Evolutionary conservation across 2,888 invertebrate species (phyloP), one percentile per base, ranked within the genome.

Genomic region (Scaptodrosophila latifasciaeformis): DNA sequence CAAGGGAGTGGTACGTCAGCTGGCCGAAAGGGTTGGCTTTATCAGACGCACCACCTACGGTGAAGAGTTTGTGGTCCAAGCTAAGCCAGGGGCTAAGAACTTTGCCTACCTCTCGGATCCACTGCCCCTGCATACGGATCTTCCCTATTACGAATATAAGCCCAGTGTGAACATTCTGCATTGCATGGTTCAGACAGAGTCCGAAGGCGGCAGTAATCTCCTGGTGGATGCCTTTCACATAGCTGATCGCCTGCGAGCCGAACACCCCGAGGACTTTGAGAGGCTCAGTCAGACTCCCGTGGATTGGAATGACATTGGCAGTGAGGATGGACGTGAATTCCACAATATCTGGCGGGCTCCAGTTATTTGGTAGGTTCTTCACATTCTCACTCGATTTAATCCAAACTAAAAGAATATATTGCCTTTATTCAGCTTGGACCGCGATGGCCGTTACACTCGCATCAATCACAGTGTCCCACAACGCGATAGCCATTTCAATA

Each of bases 381-480:
- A n/a, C n/a, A n/a, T n/a, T n/a, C n/a, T n/a, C n/a, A n/a, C n/a
- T n/a, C n/a, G n/a, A n/a, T n/a, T n/a, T n/a, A n/a, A n/a, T n/a
- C n/a, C n/a, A n/a, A n/a, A n/a, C n/a, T n/a, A n/a, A n/a, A n/a
- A n/a, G n/a, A n/a, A n/a, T n/a, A n/a, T n/a, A n/a, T n/a, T n/a
- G n/a, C n/a, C n/a, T n/a, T n/a, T n/a, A n/a, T n/a, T 24, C 53
- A 85, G 85, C 53, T 35, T 85, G 50, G 85, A 85, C 57, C 62
- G 86, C 13, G 84, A 88, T 47, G 90, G 90, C 6, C 86, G 89
- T 37, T 88, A 92, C 27, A 86, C 83, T 7, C 86, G 91, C 57
- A 89, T 93, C 13, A 91, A 91, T 76, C 92, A 92, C 81, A 93
- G 93, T 46, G 89, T 93, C 60, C 92, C 92, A 0, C 93, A 93